Evolutionary conservation across 2,797 vertebrate species (phyloP).

Genomic region (Sebastes jordani): DNA sequence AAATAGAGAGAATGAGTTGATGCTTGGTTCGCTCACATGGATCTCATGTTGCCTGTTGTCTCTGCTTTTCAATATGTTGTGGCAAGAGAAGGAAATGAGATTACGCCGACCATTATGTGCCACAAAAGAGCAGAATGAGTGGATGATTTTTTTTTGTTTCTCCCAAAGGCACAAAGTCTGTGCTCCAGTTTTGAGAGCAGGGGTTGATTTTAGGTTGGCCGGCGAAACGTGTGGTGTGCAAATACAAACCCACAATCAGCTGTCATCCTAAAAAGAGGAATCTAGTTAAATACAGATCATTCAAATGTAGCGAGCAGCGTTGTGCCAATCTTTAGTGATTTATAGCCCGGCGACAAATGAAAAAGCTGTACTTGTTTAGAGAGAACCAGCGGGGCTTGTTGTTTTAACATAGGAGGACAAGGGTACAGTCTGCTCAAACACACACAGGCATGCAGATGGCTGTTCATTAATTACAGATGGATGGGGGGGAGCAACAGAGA

Average conservation of each 20-base stretch:
- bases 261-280: conserved; percentile 47
- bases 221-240: conserved; percentile 9
- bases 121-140: conserved; percentile 38
- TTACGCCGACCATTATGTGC: conserved; percentile 29
- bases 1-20: conserved; percentile 48
- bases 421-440: conserved; percentile 77
- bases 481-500: conserved; percentile 55
- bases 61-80: conserved; percentile 39
- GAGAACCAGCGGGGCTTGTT: conserved; percentile 72
- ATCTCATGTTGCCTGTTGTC: conserved; percentile 32
- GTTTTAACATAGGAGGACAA: conserved; percentile 77
- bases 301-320: not conserved
- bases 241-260: conserved; percentile 43
- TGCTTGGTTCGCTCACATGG: conserved; percentile 22
- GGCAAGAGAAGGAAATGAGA: conserved; percentile 41
- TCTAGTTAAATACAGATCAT: conserved; percentile 51
- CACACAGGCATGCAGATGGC: conserved; percentile 79
- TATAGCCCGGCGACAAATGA: conserved; percentile 42
- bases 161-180: conserved; percentile 45
- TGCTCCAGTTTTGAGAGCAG: conserved; percentile 55
- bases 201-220: conserved; percentile 37
- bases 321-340: conserved; percentile 47
- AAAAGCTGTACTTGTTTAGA: conserved; percentile 64
- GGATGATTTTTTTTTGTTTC: conserved; percentile 23
- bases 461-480: conserved; percentile 82